Conservation (phyloP, 2,797 vertebrate species). For the Buphagus erythrorhynchus region DNA sequence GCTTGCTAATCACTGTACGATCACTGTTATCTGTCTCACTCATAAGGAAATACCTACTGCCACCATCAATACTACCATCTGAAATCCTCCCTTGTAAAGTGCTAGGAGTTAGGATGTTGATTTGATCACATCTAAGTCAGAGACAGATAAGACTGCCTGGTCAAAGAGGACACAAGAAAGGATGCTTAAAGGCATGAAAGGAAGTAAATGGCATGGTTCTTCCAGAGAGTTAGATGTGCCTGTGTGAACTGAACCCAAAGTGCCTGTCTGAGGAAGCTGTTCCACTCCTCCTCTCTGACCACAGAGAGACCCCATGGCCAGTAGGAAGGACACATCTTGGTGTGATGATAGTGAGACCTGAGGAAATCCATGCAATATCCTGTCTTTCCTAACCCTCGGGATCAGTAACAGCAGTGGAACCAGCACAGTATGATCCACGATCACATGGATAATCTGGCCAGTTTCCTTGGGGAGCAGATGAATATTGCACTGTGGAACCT, state of each 20-base stretch:
- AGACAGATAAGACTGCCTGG: neutral
- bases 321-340: neutral
- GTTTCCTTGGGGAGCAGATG: neutral
- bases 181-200: neutral
- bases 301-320: neutral
- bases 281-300: neutral
- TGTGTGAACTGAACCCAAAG: neutral
- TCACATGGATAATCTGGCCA: neutral
- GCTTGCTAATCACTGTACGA: neutral
- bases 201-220: neutral
- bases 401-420: neutral
- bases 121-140: neutral
- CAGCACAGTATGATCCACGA: neutral
- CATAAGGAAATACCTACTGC: neutral
- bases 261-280: neutral
- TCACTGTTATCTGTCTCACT: too few relatives aligned
- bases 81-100: neutral
- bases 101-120: neutral
- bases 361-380: neutral
- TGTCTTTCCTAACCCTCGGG: neutral
- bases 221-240: neutral
- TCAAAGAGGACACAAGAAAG: neutral
- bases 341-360: neutral
- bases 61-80: neutral
- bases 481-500: neutral